These are phyloP conservation scores for Narcine bancroftii DNA, from an alignment of 2,113 vertebrate genomes.

Conservation along the genomic window DNA sequence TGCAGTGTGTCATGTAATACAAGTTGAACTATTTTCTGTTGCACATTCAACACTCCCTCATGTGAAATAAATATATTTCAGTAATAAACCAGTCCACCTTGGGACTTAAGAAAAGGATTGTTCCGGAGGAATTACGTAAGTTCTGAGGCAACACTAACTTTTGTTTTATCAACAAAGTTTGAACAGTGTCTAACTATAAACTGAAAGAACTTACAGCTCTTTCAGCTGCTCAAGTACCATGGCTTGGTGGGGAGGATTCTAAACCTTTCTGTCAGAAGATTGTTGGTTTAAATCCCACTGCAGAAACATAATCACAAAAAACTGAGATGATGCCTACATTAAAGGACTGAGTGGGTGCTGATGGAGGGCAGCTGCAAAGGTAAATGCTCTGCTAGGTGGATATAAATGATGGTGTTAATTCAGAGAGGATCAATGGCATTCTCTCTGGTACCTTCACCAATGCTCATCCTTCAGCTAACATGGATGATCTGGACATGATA, in stretches of 20 bases:
- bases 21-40: constrained; percentile 1
- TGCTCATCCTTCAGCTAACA: too few relatives aligned
- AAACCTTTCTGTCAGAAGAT: not conserved
- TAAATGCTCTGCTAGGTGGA: not conserved
- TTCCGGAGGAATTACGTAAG: not conserved
- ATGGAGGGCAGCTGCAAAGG: not conserved
- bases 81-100: not conserved
- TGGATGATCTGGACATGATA: too few relatives aligned
- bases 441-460: not conserved
- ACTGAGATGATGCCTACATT: not conserved
- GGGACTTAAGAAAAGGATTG: not conserved
- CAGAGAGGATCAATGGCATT: not conserved
- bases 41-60: constrained; percentile 6
- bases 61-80: constrained; percentile 12
- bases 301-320: not conserved
- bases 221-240: not conserved
- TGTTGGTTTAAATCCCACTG: not conserved
- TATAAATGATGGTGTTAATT: not conserved
- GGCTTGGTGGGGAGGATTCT: not conserved
- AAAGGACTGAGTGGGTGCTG: not conserved
- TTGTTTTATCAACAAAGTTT: not conserved
- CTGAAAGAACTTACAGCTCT: not conserved
- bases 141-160: not conserved
- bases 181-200: not conserved
- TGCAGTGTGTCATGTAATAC: not conserved